Evolutionary conservation across 2,888 invertebrate genomes (phyloP), one percentile per base, ranked within the genome.

Genomic region (Aporophyla nigra): DNA sequence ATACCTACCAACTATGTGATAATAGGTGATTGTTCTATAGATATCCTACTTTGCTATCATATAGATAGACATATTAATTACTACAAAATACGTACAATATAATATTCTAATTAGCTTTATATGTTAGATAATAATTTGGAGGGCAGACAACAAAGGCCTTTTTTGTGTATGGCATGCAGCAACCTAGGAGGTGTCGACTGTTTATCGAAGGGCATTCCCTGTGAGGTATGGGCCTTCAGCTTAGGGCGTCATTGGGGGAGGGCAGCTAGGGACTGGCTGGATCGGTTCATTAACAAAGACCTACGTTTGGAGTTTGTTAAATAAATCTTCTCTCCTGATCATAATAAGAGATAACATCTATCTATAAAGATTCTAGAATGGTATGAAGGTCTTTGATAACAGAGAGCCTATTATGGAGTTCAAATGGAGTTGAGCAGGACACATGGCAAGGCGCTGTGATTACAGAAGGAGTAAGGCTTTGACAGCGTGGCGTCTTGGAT

Each of bases 131-230:
- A 67, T 49, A 51, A 51, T 79, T 78, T 58, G 72, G 46, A 68
- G 56, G 67, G 7, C 33, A 69, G 72, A 66, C 70, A 62, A 76
- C 81, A 80, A 70, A 70, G 65, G 24, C 5, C 12, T n/a, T n/a
- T 54, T 54, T 24, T 54, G 54, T n/a, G n/a, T n/a, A 54, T 54
- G 4, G 1, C 43, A 12, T 46, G 12, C 5, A 54, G n/a, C 54
- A n/a, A n/a, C 12, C 54, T 54, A 1, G n/a, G 12, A 54, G n/a
- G 54, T 56, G 0, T 56, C 14, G 24, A 6, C 16, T 24, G 56
- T 14, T 56, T 24, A 24, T 14, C 54, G 33, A 33, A 33, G 33
- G 33, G 33, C 3, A 33, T 33, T 3, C 33, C 33, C 21, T 12
- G 4, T n/a, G 56, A 14, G n/a, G n/a, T n/a, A 56, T 14, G n/a